Evolutionary conservation across 2,113 vertebrate species (phyloP), one percentile per base, ranked within the genome.

Genomic region (Entomyzon cyanotis): DNA sequence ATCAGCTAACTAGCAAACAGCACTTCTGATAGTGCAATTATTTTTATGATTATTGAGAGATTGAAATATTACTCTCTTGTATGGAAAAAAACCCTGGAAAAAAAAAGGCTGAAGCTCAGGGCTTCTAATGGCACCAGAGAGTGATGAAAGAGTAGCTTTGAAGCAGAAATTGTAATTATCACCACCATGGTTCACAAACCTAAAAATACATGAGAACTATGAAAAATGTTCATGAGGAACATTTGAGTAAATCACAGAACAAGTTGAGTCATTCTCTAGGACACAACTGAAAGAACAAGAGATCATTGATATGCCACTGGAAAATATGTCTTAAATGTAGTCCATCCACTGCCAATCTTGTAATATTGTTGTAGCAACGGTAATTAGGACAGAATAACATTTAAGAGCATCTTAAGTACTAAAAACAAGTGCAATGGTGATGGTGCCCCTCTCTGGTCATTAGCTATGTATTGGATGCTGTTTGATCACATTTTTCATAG

Each of bases 201-300:
- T 94, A 96, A 95, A 97, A 96, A 96, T 94, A 88, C 12, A 78
- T 56, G 47, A 94, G 78, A 94, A 67, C 69, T 64, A 65, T 82
- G 60, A 87, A 94, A 27, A 93, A 84, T 42, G 55, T 89, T 94
- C 93, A 63, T 73, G 56, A 93, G 87, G 76, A 95, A 91, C 82
- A 82, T 88, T 82, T 96, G 89, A 96, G 84, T 84, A 82, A 84
- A 93, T 91, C 62, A 78, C 42, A 83, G 73, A 93, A 88, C 30
- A 92, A 93, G 42, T 79, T 90, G 94, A 95, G 76, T 96, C 93
- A 96, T 92, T 87, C 67, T 70, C 60, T 74, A 42, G 39, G 59
- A 95, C 46, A 77, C 47, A 88, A 23, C 55, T 78, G 64, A 78
- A 90, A 30, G 79, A 96, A 93, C 42, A 95, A 96, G 62, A 67